Evolutionary conservation across 2,797 vertebrate species (phyloP).

Genomic region (Perodicticus potto): DNA sequence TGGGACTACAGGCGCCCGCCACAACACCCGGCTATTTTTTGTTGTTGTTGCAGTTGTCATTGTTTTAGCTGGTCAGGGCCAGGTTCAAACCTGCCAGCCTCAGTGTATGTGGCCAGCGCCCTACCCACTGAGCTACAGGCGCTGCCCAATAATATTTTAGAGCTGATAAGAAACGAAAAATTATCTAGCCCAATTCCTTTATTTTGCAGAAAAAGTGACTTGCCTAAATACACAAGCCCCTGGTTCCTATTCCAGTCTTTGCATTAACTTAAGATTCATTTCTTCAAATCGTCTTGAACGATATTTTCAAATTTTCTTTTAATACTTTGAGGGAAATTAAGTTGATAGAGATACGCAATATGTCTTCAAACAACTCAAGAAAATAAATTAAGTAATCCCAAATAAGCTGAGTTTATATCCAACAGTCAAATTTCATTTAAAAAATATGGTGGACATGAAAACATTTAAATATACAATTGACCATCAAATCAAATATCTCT

Average conservation of each 20-base stretch:
- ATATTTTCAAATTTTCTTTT: constrained; percentile 56
- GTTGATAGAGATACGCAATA: constrained; percentile 46
- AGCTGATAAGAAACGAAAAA: constrained; percentile 65
- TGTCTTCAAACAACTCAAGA: constrained; percentile 50
- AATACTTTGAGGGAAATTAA: constrained; percentile 63
- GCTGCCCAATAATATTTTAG: not conserved
- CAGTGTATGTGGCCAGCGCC: too few relatives aligned
- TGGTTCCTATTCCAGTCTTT: not conserved
- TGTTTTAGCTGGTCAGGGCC: too few relatives aligned
- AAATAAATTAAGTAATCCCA: constrained; percentile 74
- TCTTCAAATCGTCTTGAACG: constrained; percentile 40
- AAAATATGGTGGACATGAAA: constrained; percentile 78
- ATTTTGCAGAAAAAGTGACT: constrained; percentile 48
- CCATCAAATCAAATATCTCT: constrained; percentile 52
- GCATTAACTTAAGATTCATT: constrained; percentile 43
- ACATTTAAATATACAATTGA: constrained; percentile 74
- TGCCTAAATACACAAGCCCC: not conserved
- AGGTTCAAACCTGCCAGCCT: too few relatives aligned
- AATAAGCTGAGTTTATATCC: constrained; percentile 70
- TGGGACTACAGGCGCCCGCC: too few relatives aligned
- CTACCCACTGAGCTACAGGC: too few relatives aligned
- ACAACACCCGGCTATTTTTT: too few relatives aligned
- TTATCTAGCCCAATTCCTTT: constrained; percentile 40
- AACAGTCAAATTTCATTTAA: constrained; percentile 57
- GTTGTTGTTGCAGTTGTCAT: too few relatives aligned